Base-by-base conservation (phyloP, 2,113 vertebrate genomes). In the Girardinichthys multiradiatus region DNA sequence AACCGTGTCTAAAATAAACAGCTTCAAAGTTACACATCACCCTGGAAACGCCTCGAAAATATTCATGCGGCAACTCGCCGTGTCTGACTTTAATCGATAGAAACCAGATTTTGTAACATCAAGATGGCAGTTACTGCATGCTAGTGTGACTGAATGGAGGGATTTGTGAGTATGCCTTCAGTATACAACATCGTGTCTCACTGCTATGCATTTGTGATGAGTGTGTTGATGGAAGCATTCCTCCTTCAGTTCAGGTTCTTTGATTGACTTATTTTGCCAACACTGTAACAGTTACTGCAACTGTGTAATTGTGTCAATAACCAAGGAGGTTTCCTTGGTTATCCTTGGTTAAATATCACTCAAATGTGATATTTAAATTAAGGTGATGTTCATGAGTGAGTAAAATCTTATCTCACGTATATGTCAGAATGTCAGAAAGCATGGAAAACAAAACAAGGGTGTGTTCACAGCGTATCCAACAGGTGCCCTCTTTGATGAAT, bases 1-100 rank as follows among this genome's bases (percentile, higher is more conserved):
- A 76, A 84, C 67, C 61, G 82, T 83, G 76, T 85, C 87, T 62
- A 81, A 89, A 90, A 87, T 86, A 90, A 87, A 87, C 84, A 74
- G 67, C 76, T 73, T 75, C 80, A 1, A 11, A 76, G 84, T 91
- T 90, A 88, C 4, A 67, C 86, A 79, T 86, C 64, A 59, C 68
- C 74, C 79, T 85, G 82, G 78, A 89, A 91, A 84, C 75, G 57
- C 51, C 76, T 79, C 79, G 84, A 86, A 67, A 85, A 89, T 89
- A 90, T 88, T 90, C 79, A 87, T 76, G 29, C 27, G 5, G 14
- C 27, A 61, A 69, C 71, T 67, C 72, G n/a, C 70, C 15, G 26
- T 64, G 76, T 73, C 69, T 70, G 77, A 84, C 78, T 80, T 79
- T 83, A 90, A 89, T 81, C 85, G 86, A 89, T 79, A 35, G 81